Conservation (phyloP, 2,797 vertebrate genomes). For the Hipposideros larvatus region DNA sequence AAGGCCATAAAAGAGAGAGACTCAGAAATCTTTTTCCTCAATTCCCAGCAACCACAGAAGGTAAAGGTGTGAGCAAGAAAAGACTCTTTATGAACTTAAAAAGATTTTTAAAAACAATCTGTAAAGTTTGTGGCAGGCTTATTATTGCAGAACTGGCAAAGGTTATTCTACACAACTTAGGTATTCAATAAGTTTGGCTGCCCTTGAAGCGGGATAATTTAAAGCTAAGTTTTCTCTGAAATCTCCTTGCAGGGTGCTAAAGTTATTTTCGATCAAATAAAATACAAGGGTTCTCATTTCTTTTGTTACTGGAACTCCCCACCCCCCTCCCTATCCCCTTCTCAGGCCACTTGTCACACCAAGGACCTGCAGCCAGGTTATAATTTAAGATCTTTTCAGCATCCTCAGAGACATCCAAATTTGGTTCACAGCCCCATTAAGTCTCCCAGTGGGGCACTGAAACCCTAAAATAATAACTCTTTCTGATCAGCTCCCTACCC, state of each 20-base stretch:
- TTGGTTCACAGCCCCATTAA: background rate
- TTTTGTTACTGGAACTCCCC: background rate
- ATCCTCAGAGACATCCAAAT: background rate
- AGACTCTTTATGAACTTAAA: background rate
- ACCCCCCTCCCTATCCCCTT: background rate
- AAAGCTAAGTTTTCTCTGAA: conserved; percentile 35
- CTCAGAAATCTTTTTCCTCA: background rate
- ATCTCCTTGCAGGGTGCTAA: conserved; percentile 23
- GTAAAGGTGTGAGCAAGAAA: background rate
- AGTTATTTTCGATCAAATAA: conserved; percentile 43
- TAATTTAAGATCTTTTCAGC: background rate
- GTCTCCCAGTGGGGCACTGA: background rate
- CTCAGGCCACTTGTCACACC: background rate
- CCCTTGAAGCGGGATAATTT: background rate
- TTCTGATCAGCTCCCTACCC: background rate
- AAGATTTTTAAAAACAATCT: background rate
- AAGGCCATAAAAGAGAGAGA: background rate
- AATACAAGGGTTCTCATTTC: background rate
- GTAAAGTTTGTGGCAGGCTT: background rate
- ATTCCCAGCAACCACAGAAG: background rate
- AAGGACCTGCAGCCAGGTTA: background rate
- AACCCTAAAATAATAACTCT: background rate
- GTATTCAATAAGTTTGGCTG: conserved; percentile 21
- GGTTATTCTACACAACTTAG: background rate
- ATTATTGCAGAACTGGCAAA: conserved; percentile 21